Base-by-base conservation (phyloP, 2,797 vertebrate genomes). In the Aulostomus chinensis region DNA sequence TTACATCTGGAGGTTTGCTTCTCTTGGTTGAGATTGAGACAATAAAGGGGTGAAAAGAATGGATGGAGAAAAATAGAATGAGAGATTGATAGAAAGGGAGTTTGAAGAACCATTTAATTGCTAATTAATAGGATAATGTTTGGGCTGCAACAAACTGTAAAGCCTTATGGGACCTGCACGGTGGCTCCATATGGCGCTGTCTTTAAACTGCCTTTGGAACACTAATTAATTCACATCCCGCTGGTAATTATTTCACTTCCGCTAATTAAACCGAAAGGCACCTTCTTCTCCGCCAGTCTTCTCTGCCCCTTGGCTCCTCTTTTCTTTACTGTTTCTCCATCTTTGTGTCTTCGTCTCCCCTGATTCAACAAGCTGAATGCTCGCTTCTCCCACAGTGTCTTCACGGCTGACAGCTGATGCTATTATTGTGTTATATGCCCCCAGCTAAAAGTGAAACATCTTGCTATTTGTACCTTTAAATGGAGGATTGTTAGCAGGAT, bases 201-300 rank as follows among this genome's bases (percentile, higher is more conserved):
- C 74, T 81, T 78, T 69, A 78, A 78, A 82, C 65, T 62, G 74
- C 59, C 58, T 80, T 65, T 76, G 77, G 72, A 83, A 70, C 70
- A 58, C 78, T 85, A 88, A 91, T 90, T 89, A 86, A 88, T 85
- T 88, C 83, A 81, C 66, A 83, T 83, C 83, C 81, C 72, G 82
- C 73, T 61, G 62, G 80, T 89, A 89, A 91, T 91, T 89, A 86
- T 88, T 88, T 87, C 84, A 82, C 73, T 76, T 71, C 59, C 37
- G 34, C 83, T 90, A 88, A 91, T 89, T 89, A 88, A 88, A 88
- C 77, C 68, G 70, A 87, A 87, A 89, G 85, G 80, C 88, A 88
- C 86, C 88, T 90, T 86, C 58, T 53, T 72, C 36, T 63, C 41
- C 58, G 47, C 39, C 71, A 34, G 58, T 48, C 46, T 7, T 43